Conservation (phyloP, 1,140 invertebrate genomes). For the Littorina saxatilis region DNA sequence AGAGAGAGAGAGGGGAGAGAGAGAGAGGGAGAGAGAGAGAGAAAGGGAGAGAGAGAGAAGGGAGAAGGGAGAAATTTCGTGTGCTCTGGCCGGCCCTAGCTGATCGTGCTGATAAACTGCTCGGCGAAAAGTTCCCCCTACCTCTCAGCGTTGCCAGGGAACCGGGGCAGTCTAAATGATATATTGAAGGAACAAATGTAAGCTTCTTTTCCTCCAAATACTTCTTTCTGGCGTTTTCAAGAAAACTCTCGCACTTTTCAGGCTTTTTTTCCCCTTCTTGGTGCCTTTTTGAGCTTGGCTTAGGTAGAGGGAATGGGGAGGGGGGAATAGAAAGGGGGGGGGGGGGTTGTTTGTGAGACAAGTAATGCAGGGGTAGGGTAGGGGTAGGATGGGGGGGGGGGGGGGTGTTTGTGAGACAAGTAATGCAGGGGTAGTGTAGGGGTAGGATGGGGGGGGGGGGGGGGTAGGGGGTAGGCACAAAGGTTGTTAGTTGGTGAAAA, state of each 20-base stretch:
- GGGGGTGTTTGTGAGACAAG: constrained; percentile 15
- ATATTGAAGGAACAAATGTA: constrained; percentile 23
- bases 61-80: too few relatives aligned
- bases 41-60: too few relatives aligned
- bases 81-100: neutral
- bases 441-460: neutral
- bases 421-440: neutral
- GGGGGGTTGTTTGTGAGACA: constrained; percentile 18
- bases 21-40: too few relatives aligned
- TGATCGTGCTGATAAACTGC: constrained; percentile 9
- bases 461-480: constrained; percentile 3
- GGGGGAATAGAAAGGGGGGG: too few relatives aligned
- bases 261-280: too few relatives aligned
- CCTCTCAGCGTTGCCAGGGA: constrained; percentile 5
- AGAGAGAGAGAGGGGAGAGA: too few relatives aligned
- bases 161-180: constrained; percentile 29
- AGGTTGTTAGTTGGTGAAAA: constrained; percentile 3
- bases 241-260: neutral
- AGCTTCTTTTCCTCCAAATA: constrained; percentile 16
- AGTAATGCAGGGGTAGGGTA: neutral
- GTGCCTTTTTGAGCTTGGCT: too few relatives aligned
- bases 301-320: neutral
- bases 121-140: constrained; percentile 1
- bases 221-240: too few relatives aligned
- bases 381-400: neutral